Conservation (phyloP, 2,888 invertebrate genomes). For the Matsumyia berberina region DNA sequence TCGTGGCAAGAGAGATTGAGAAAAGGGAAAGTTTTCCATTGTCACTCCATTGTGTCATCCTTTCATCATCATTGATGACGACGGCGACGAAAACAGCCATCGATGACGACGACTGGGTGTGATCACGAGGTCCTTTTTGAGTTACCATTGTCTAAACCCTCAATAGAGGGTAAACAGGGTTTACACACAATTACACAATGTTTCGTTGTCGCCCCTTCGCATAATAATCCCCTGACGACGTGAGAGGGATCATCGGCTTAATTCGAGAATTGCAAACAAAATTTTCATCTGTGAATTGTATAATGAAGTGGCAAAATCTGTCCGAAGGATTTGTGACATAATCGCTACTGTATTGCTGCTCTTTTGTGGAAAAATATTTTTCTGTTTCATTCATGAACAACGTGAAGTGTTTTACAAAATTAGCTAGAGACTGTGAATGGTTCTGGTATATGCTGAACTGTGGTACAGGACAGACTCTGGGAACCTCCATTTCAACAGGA, state of each 20-base stretch:
- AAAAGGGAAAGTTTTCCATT: slow-evolving; percentile 70
- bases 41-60: slow-evolving; percentile 59
- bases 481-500: slow-evolving; percentile 24
- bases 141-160: slow-evolving; percentile 38
- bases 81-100: slow-evolving; percentile 46
- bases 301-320: slow-evolving; percentile 71
- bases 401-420: slow-evolving; percentile 9
- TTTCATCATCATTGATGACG: slow-evolving; percentile 45
- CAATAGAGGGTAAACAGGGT: slow-evolving; percentile 75
- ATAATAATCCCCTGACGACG: slow-evolving; percentile 58
- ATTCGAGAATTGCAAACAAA: slow-evolving; percentile 67
- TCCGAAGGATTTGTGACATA: slow-evolving; percentile 39
- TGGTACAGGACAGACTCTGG: not conserved
- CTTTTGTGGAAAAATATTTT: slow-evolving; percentile 39
- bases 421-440: not conserved
- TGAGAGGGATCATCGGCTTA: slow-evolving; percentile 74
- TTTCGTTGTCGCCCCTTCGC: slow-evolving; percentile 49
- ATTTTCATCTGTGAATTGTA: slow-evolving; percentile 65
- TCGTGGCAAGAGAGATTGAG: slow-evolving; percentile 2
- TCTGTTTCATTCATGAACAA: slow-evolving; percentile 21
- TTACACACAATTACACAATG: slow-evolving; percentile 78
- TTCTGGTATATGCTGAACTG: not conserved
- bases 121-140: slow-evolving; percentile 62
- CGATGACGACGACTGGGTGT: slow-evolving; percentile 54
- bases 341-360: slow-evolving; percentile 63